These are phyloP conservation scores for Anas acuta DNA, from an alignment of 2,797 vertebrate genomes.

Conservation along the genomic window DNA sequence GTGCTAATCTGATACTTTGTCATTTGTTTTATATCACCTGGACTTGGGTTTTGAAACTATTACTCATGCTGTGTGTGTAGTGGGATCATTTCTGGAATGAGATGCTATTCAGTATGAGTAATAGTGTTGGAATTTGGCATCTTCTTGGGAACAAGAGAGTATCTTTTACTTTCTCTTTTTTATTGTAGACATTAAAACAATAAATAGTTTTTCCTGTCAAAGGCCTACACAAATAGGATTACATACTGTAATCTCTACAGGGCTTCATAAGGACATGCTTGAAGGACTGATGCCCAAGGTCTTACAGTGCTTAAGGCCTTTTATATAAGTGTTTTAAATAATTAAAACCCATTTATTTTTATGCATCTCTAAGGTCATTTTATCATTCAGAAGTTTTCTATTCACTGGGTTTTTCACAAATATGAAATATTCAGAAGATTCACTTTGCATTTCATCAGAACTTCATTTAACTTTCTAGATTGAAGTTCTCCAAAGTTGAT, in stretches of 20 bases:
- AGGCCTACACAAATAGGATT: not conserved
- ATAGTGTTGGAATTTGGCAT: slow-evolving; percentile 34
- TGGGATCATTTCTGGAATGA: slow-evolving; percentile 19
- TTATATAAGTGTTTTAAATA: slow-evolving; percentile 22
- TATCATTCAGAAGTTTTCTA: not conserved
- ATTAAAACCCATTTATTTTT: slow-evolving; percentile 45
- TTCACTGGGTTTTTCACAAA: slow-evolving; percentile 8
- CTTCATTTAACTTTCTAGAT: slow-evolving; percentile 26
- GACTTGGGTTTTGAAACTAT: slow-evolving; percentile 27
- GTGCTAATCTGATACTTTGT: slow-evolving; percentile 54
- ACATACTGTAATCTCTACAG: not conserved
- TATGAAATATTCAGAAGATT: slow-evolving; percentile 54
- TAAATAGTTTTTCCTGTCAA: not conserved
- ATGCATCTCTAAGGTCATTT: slow-evolving; percentile 1
- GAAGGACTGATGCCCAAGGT: not conserved
- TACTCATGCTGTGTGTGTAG: not conserved
- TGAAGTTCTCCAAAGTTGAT: not conserved
- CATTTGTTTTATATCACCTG: slow-evolving; percentile 55
- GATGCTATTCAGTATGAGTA: not conserved
- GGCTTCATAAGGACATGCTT: not conserved
- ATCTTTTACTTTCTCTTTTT: slow-evolving; percentile 6
- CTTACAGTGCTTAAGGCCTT: not conserved
- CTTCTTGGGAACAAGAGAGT: not conserved
- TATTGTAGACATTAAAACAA: not conserved
- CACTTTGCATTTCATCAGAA: slow-evolving; percentile 15